Percentiles rank a stretch among this genome's conserved stretches.
Conservation (phyloP, 2,888 invertebrate genomes). For the Netelia virgata region DNA sequence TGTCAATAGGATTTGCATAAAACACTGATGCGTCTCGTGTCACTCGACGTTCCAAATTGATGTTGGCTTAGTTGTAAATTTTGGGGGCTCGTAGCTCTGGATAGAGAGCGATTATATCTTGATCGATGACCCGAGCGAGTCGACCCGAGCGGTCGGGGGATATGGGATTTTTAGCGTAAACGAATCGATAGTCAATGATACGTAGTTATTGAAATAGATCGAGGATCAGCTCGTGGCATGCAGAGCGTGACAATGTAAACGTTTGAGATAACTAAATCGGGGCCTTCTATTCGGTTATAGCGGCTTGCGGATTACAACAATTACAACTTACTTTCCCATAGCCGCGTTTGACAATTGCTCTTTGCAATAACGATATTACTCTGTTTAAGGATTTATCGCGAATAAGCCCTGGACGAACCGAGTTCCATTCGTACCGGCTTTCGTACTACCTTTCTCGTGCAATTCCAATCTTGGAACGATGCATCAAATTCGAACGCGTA, state of each 20-base stretch:
- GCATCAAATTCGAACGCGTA: too few relatives aligned
- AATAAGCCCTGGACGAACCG: too few relatives aligned
- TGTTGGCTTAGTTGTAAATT: conserved; percentile 38
- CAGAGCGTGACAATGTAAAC: neutral
- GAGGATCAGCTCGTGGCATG: conserved; percentile 37
- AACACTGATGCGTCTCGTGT: conserved; percentile 18
- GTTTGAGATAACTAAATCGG: conserved; percentile 36
- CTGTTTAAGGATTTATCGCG: too few relatives aligned
- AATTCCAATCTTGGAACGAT: too few relatives aligned
- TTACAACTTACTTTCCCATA: conserved; percentile 1
- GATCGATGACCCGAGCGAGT: conserved; percentile 10
- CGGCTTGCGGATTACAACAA: conserved; percentile 33
- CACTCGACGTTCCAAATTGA: conserved; percentile 30
- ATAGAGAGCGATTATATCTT: conserved; percentile 7
- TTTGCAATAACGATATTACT: too few relatives aligned
- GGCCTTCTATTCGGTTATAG: conserved; percentile 49
- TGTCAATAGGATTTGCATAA: conserved; percentile 46
- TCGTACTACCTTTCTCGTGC: too few relatives aligned
- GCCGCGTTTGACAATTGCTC: too few relatives aligned
- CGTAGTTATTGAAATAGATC: conserved; percentile 22
- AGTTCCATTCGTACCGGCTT: too few relatives aligned
- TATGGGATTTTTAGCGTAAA: conserved; percentile 16
- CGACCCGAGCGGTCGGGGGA: neutral
- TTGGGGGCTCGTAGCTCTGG: conserved; percentile 10
- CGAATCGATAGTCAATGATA: conserved; percentile 53